Base-by-base conservation (phyloP, 2,888 invertebrate species). In the Cantharis nigra region DNA sequence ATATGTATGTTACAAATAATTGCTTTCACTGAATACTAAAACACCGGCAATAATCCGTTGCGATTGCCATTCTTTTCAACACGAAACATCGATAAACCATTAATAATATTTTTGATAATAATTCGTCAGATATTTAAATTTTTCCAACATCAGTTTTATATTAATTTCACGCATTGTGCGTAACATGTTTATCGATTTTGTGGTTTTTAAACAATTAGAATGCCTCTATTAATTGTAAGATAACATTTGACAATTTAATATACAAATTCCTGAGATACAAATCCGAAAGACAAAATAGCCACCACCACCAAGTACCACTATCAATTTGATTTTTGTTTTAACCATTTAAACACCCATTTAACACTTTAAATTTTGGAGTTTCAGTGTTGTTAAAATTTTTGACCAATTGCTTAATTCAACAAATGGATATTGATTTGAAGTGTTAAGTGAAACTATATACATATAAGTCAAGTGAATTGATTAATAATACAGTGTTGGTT, bases 401-500 rank as follows among this genome's bases (percentile, higher is more conserved):
- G 70, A 49, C 30, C 63, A 33, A 75, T 69, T 72, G 28, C 78
- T 78, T 75, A 78, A 75, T 72, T 78, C 78, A 78, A 78, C 78
- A 75, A 78, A 78, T 75, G 62, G 74, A 72, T 78, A 78, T 78
- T 73, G 78, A 78, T 78, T 78, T 70, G 73, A 72, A 73, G 63
- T 75, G 73, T 69, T 71, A 67, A 78, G 78, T 78, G 78, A 75
- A 75, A 78, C 72, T 75, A 67, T 72, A 72, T 69, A 75, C 70
- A 76, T 67, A 33, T 67, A 33, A 70, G 70, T 73, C 70, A 16
- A 75, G 78, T 78, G 78, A 73, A 75, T 75, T 78, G 75, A 78
- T 75, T 78, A 78, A 78, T 78, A 78, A 74, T 74, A 72, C 63
- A 78, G 78, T 78, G 78, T 78, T 76, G 73, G 72, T 75, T 75